These are phyloP conservation scores for Hozukius guyotensis DNA, from an alignment of 2,797 vertebrate species.

Conservation along the genomic window DNA sequence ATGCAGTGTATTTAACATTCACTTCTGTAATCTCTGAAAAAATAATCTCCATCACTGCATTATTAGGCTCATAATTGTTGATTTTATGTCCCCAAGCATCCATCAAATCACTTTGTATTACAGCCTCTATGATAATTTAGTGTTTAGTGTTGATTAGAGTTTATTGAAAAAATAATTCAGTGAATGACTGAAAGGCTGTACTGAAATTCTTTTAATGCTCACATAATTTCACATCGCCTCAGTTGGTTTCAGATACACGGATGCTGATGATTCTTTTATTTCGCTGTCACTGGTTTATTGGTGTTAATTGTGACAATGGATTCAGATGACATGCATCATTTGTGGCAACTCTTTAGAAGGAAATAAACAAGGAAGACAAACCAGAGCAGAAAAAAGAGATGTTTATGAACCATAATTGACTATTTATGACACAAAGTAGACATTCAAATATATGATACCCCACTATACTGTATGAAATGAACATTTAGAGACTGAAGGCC, in stretches of 20 bases:
- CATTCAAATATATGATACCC: background rate
- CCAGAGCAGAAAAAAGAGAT: background rate
- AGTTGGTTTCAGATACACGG: conserved; percentile 6
- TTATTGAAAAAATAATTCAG: background rate
- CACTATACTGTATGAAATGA: background rate
- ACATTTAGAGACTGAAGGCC: background rate
- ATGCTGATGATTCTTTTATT: conserved; percentile 26
- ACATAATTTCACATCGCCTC: conserved; percentile 13
- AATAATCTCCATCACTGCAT: background rate
- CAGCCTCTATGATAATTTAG: background rate
- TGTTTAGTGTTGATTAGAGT: background rate
- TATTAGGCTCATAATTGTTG: background rate
- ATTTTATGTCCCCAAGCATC: background rate
- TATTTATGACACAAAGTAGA: conserved; percentile 12
- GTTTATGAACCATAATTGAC: conserved; percentile 11
- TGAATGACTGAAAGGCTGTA: conserved; percentile 1
- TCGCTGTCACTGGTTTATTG: conserved; percentile 13
- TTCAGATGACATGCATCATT: conserved; percentile 33
- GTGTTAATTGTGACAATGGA: conserved; percentile 37
- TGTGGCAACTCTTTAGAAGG: background rate
- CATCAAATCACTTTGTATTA: background rate
- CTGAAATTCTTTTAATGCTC: conserved; percentile 11
- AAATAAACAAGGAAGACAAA: conserved; percentile 27
- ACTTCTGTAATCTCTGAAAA: background rate
- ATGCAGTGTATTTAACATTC: background rate